Percentiles rank a stretch among this genome's conserved stretches.
Evolutionary conservation across 2,113 vertebrate genomes (phyloP).

Genomic region (Sprattus sprattus): DNA sequence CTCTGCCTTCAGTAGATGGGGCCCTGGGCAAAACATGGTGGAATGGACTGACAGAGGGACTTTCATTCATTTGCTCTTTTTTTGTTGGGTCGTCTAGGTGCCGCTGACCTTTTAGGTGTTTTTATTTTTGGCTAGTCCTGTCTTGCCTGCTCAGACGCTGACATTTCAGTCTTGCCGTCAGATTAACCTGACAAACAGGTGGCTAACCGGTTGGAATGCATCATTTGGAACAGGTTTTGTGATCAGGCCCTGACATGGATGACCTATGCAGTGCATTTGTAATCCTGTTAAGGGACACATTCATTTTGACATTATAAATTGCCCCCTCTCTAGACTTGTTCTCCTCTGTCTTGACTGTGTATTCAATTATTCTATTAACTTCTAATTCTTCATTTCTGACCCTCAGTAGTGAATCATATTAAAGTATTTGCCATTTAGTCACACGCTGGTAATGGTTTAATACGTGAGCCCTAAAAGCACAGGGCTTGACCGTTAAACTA

Average conservation of each 20-base stretch:
- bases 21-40: background rate
- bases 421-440: background rate
- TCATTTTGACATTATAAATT: background rate
- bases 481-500: background rate
- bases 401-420: background rate
- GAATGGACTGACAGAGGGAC: background rate
- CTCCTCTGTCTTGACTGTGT: background rate
- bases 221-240: background rate
- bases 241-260: background rate
- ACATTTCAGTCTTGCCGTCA: background rate
- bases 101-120: background rate
- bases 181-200: constrained; percentile 2
- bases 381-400: background rate
- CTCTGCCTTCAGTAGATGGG: background rate
- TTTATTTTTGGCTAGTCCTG: background rate
- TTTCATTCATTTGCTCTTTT: background rate
- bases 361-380: background rate
- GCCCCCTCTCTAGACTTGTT: background rate
- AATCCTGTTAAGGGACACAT: background rate
- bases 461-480: background rate
- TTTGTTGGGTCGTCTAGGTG: background rate
- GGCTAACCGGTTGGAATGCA: background rate
- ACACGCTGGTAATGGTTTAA: background rate
- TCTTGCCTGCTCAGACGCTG: background rate
- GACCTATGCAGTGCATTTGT: background rate